phyloP scores from a whole-genome alignment of 2,113 vertebrate species.

The Corapipo altera region DNA sequence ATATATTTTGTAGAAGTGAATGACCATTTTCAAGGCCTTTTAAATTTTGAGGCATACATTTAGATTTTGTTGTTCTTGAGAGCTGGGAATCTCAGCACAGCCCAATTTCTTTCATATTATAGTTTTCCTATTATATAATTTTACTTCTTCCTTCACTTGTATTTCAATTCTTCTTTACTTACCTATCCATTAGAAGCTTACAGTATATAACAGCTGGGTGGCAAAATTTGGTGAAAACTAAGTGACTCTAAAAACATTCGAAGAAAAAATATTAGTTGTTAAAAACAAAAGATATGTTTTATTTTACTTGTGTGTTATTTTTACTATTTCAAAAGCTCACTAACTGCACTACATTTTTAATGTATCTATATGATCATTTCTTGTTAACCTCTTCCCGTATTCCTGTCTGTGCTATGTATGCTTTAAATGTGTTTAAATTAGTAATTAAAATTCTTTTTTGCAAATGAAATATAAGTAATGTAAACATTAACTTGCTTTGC shows the following conservation, averaged over 20 bases:
- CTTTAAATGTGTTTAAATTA: conserved; percentile 24
- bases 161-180: conserved; percentile 22
- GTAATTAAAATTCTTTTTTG: not conserved
- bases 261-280: not conserved
- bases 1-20: not conserved
- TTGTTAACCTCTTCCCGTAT: not conserved
- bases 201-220: not conserved
- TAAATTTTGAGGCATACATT: not conserved
- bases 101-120: not conserved
- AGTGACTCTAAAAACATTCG: not conserved
- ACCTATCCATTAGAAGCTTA: not conserved
- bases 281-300: not conserved
- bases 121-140: not conserved
- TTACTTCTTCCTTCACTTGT: not conserved
- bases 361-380: not conserved
- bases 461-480: conserved; percentile 9
- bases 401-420: not conserved
- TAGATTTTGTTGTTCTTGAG: not conserved
- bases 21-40: not conserved
- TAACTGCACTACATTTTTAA: not conserved
- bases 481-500: conserved; percentile 33
- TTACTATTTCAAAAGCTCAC: conserved; percentile 2
- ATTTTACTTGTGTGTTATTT: not conserved
- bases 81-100: not conserved
- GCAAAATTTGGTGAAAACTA: not conserved